These are phyloP conservation scores for Drosophila demipolita DNA, from an alignment of 2,888 invertebrate species.

Conservation along the genomic window DNA sequence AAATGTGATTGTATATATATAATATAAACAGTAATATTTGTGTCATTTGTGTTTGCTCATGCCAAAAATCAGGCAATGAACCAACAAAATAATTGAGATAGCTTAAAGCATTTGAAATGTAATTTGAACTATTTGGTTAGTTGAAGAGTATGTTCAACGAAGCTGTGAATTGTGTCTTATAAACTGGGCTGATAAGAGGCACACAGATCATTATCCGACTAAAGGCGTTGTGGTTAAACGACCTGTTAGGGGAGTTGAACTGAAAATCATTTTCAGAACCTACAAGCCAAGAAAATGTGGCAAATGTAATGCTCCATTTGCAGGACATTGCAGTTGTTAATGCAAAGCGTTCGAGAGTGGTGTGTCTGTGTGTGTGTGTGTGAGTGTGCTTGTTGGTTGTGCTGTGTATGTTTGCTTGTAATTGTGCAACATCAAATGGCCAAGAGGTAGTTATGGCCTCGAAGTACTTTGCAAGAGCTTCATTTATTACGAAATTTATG, in stretches of 20 bases:
- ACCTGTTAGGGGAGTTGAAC: neutral
- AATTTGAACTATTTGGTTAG: neutral
- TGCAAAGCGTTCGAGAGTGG: slow-evolving; percentile 52
- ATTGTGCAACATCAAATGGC: slow-evolving; percentile 34
- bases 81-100: neutral
- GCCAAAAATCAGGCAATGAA: neutral
- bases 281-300: slow-evolving; percentile 34
- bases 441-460: slow-evolving; percentile 49
- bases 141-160: neutral
- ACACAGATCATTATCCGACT: neutral
- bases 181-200: neutral
- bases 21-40: neutral
- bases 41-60: neutral
- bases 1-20: neutral
- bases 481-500: slow-evolving; percentile 79
- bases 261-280: slow-evolving; percentile 27
- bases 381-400: slow-evolving; percentile 8
- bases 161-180: neutral
- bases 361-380: slow-evolving; percentile 9
- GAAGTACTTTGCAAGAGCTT: slow-evolving; percentile 60
- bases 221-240: neutral
- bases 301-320: slow-evolving; percentile 36
- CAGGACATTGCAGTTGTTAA: slow-evolving; percentile 63
- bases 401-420: slow-evolving; percentile 11
- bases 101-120: neutral